Evolutionary conservation across 1,140 invertebrate species (phyloP), one percentile per base, ranked within the genome.

Genomic region (Dendrolimus punctatus): DNA sequence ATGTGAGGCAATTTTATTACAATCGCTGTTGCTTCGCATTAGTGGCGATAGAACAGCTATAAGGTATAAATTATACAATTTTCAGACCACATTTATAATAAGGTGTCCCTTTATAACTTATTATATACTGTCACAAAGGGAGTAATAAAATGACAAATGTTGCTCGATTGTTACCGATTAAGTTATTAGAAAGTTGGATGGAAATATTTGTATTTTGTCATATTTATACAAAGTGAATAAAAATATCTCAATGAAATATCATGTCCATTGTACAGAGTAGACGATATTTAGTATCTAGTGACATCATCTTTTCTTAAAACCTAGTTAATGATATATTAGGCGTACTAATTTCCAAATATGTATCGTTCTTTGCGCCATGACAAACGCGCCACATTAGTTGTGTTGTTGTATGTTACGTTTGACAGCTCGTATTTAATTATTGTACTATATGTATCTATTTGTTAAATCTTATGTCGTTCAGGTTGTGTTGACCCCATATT

Each of bases 171-270:
- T 85, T 84, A 83, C 82, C 77, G 75, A 71, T 67, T 80, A 78
- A 74, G 73, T 76, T 72, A 76, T 74, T 73, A 76, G 64, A 72
- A 68, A 65, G 71, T 69, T 71, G 76, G 80, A 74, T 72, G 77
- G 66, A 85, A 74, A 78, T 79, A 72, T 83, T 77, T 80, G 79
- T 85, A 85, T 85, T 84, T 85, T 85, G 76, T 81, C 82, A 85
- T 74, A 66, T 85, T 85, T 85, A 81, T 85, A 85, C 82, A 68
- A 78, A 80, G 73, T 64, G 53, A 23, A 23, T 59, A 65, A 66
- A 75, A 79, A 79, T 84, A 81, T 82, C 79, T 84, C 81, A 80
- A 78, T 73, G 64, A 76, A 80, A 76, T 85, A 84, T 84, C 75
- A 80, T 84, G 80, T 82, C 80, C 80, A 83, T 77, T 84, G 80